Base-by-base conservation (phyloP, 2,888 invertebrate species). In the Eledona agricola region DNA sequence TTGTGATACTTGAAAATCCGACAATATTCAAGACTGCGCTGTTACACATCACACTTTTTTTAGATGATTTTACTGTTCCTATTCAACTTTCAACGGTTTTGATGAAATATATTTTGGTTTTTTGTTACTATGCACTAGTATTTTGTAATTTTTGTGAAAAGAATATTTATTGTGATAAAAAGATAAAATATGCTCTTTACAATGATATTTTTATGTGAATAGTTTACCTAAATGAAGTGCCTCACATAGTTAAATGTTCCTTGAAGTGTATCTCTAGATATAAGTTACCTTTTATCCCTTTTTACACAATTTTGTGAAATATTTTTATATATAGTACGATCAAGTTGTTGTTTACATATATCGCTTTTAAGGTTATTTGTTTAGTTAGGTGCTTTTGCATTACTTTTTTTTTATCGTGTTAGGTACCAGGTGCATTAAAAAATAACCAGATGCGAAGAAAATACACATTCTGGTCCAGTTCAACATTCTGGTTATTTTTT, bases 191-290 rank as follows among this genome's bases (percentile, higher is more conserved):
- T 54, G 54, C 49, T 47, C 54, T 54, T 42, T 49, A 59, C 40
- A 54, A 59, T 64, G 65, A 65, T 65, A 65, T 65, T 65, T 65
- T 60, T 62, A 51, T 62, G 63, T 56, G 55, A 62, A 64, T 60
- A 63, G 59, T 66, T 63, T 65, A 65, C 66, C 64, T 60, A 60
- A 59, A 57, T 47, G 54, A 66, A 64, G 66, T 67, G 66, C 66
- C 66, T 67, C 66, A 67, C 61, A 63, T 55, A 52, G 64, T 64
- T 60, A 54, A 60, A 65, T 67, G 66, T 67, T 67, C 66, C 66
- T 67, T 64, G 61, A 58, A 38, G 31, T 35, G 46, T 57, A 53
- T 54, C 51, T 58, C 46, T 52, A 57, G 59, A 55, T 53, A 53
- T 62, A 60, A 62, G 62, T 62, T 62, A 62, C 62, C 62, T 60